These are phyloP conservation scores for Xiphophorus maculatus DNA, from an alignment of 2,113 vertebrate genomes.

Conservation along the genomic window DNA sequence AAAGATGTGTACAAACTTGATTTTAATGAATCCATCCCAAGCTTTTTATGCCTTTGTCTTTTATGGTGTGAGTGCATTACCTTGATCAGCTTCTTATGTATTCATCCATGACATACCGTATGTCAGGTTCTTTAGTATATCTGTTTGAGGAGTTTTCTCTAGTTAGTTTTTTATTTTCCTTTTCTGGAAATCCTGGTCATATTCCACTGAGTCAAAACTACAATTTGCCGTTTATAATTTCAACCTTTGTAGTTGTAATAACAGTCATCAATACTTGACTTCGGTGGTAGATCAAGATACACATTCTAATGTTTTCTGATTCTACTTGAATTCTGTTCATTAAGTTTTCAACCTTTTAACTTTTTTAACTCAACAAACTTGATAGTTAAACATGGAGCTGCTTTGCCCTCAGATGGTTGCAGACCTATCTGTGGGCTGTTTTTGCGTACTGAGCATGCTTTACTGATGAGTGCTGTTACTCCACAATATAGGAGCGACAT, in stretches of 20 bases:
- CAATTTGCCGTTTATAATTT: no score
- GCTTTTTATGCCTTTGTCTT: no score
- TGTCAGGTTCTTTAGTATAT: not conserved
- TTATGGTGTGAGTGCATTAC: no score
- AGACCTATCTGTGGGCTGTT: not conserved
- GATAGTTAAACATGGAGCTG: not conserved
- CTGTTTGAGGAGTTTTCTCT: not conserved
- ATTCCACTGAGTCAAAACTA: not conserved
- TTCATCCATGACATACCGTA: no score
- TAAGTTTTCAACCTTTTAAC: not conserved
- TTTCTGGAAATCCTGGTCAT: not conserved
- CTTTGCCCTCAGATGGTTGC: not conserved
- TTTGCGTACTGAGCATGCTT: conserved; percentile 26
- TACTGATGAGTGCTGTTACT: conserved; percentile 15
- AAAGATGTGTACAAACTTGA: no score
- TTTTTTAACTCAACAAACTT: not conserved
- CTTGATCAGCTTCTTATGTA: no score
- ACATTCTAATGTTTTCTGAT: not conserved
- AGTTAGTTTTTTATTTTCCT: no score
- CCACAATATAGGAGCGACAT: conserved; percentile 45
- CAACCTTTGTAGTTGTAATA: no score
- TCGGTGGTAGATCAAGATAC: not conserved
- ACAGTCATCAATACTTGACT: no score
- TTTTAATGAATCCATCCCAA: no score
- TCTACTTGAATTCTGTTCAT: not conserved